Evolutionary conservation across 1,140 invertebrate genomes (phyloP).

Genomic region (Myzus persicae): DNA sequence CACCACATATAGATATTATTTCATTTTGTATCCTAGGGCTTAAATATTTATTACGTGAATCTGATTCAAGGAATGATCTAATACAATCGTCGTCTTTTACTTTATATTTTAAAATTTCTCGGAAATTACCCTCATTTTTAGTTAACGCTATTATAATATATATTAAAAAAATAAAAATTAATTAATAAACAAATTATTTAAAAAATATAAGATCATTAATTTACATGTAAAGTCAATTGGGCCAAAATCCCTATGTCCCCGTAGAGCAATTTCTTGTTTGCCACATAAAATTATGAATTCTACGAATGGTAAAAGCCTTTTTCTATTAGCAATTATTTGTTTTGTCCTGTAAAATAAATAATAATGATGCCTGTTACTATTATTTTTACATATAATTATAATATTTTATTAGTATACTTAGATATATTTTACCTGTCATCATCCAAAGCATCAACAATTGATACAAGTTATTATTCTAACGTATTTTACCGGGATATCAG

Average conservation of each 20-base stretch:
- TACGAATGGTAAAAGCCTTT: too few species aligned
- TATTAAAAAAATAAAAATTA: too few species aligned
- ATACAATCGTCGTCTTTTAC: neutral
- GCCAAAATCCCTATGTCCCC: neutral
- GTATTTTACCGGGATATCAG: too few species aligned
- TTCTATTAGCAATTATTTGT: too few species aligned
- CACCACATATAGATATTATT: neutral
- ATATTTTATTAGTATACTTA: neutral
- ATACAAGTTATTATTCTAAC: too few species aligned
- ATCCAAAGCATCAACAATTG: neutral
- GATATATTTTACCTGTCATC: slow-evolving; percentile 21
- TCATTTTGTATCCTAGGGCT: slow-evolving; percentile 1
- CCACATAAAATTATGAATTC: too few species aligned
- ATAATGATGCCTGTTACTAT: too few species aligned
- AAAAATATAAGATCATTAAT: neutral
- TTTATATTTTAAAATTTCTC: neutral
- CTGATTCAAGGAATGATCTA: neutral
- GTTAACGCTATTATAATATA: neutral
- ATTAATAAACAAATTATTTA: neutral
- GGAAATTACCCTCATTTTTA: neutral
- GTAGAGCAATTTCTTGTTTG: slow-evolving; percentile 7
- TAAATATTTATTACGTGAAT: slow-evolving; percentile 2
- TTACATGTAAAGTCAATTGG: neutral
- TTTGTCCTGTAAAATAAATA: too few species aligned
- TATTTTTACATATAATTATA: neutral